These are phyloP conservation scores for Masnerella sp. DNA, from an alignment of 2,888 invertebrate species.

Conservation along the genomic window DNA sequence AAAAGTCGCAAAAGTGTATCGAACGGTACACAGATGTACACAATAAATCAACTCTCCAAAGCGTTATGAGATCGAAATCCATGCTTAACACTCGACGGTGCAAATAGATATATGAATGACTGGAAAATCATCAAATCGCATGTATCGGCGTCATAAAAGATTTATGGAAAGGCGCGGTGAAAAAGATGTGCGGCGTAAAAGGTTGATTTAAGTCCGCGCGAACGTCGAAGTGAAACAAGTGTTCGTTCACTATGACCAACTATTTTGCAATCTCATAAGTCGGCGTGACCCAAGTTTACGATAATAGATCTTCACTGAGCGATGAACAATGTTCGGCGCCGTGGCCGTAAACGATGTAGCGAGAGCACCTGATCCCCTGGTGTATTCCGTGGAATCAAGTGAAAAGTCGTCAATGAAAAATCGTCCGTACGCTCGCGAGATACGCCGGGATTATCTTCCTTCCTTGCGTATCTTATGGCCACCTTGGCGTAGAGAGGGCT, in stretches of 20 bases:
- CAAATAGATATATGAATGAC: too few relatives aligned
- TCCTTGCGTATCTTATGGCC: conserved; percentile 49
- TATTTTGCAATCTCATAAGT: conserved; percentile 57
- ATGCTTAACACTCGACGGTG: too few relatives aligned
- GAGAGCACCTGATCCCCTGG: conserved; percentile 57
- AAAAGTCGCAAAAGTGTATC: too few relatives aligned
- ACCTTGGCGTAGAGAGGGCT: conserved; percentile 28
- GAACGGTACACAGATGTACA: too few relatives aligned
- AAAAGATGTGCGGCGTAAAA: too few relatives aligned
- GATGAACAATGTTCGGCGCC: conserved; percentile 55
- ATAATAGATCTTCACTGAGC: conserved; percentile 51
- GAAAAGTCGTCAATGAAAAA: conserved; percentile 60
- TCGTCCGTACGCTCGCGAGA: conserved; percentile 54
- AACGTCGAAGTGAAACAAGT: conserved; percentile 9
- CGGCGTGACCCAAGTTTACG: conserved; percentile 52
- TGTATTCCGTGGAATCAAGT: conserved; percentile 52
- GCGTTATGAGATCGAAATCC: too few relatives aligned
- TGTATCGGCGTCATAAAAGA: too few relatives aligned
- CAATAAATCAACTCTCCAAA: too few relatives aligned
- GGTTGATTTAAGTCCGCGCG: too few relatives aligned
- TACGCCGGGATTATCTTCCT: conserved; percentile 54
- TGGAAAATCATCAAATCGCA: too few relatives aligned
- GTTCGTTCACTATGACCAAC: conserved; percentile 15
- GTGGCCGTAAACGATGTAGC: conserved; percentile 53
- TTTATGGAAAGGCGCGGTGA: too few relatives aligned